These are phyloP conservation scores for Coptodon rendalli DNA, from an alignment of 2,113 vertebrate genomes.

Conservation along the genomic window DNA sequence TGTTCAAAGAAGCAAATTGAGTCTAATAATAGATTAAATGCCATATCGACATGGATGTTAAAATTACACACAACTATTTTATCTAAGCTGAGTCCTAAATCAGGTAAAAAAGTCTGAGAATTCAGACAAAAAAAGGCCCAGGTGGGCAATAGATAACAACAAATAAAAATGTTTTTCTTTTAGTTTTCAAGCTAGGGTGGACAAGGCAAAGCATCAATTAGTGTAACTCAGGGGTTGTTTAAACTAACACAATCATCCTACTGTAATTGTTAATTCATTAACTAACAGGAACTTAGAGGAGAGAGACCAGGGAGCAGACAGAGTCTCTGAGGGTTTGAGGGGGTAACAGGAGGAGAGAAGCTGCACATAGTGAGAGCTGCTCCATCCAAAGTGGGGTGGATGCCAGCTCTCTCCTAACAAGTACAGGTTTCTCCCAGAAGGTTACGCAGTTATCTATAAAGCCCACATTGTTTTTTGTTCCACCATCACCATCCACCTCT, in stretches of 20 bases:
- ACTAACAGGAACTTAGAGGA: neutral
- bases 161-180: neutral
- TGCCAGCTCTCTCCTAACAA: neutral
- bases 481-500: neutral
- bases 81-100: neutral
- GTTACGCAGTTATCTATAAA: neutral
- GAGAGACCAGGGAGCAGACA: neutral
- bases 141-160: neutral
- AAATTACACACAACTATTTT: neutral
- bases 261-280: neutral
- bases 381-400: neutral
- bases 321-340: no score
- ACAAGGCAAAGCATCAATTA: neutral
- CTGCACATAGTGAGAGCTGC: neutral
- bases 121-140: neutral
- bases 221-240: neutral
- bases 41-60: neutral
- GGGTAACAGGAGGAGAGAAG: neutral
- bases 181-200: neutral
- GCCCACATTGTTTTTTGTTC: neutral
- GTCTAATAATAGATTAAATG: neutral
- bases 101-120: neutral
- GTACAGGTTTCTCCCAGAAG: neutral
- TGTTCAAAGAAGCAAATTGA: neutral
- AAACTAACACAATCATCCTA: neutral